Conservation (phyloP, 2,888 invertebrate species). For the Tupiocoris notatus region DNA sequence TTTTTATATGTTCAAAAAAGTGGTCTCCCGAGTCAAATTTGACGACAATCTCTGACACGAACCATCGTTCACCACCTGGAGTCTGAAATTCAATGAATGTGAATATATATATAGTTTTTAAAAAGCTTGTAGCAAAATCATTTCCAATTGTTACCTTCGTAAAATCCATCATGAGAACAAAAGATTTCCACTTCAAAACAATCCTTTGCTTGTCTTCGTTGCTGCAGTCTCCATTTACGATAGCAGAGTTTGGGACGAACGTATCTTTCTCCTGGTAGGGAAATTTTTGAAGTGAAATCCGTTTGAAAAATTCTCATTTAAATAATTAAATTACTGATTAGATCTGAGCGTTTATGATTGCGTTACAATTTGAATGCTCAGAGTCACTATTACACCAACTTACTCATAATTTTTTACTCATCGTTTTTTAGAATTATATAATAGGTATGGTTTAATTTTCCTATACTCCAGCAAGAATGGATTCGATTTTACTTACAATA, state of each 20-base stretch:
- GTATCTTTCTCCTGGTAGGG: slow-evolving; percentile 68
- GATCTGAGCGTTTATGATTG: no score
- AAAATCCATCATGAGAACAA: slow-evolving; percentile 71
- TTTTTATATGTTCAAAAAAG: slow-evolving; percentile 57
- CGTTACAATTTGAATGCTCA: no score
- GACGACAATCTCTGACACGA: slow-evolving; percentile 73
- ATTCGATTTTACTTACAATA: slow-evolving; percentile 54
- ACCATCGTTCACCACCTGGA: slow-evolving; percentile 87
- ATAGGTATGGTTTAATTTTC: neutral
- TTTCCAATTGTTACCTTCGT: slow-evolving; percentile 65
- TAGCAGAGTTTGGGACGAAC: slow-evolving; percentile 72
- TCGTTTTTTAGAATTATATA: neutral
- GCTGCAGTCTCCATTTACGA: slow-evolving; percentile 71
- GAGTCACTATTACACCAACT: no score
- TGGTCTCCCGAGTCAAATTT: slow-evolving; percentile 65
- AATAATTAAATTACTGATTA: no score
- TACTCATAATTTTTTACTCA: neutral
- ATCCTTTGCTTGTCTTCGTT: slow-evolving; percentile 71
- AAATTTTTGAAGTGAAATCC: neutral
- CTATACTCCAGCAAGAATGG: no score
- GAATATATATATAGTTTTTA: neutral
- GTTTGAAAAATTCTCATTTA: no score
- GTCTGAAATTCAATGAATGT: slow-evolving; percentile 60
- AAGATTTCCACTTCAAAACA: slow-evolving; percentile 69
- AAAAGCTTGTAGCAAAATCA: neutral